Base-by-base conservation (phyloP, 2,797 vertebrate genomes). In the Trachops cirrhosus region DNA sequence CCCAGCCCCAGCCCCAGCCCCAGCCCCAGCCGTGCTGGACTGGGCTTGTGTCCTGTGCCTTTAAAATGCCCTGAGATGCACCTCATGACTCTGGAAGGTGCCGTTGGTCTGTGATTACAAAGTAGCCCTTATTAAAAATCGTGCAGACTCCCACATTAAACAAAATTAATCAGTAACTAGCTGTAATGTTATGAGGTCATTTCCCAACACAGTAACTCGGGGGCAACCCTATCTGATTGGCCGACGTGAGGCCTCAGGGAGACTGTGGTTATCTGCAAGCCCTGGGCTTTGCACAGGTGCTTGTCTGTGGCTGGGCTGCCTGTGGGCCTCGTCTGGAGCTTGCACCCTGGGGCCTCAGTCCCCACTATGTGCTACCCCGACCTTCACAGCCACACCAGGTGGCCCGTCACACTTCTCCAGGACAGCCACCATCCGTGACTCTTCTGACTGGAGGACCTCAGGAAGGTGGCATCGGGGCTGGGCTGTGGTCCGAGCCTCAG, bases 91-190 rank as follows among this genome's bases (percentile, higher is more conserved):
- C 78, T 94, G 44, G 89, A 84, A 82, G 71, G 39, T 90, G 77
- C 41, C 2, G 37, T 52, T 4, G 0, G 71, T 32, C 89, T 85
- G 77, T n/a, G 84, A 32, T 62, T 86, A 91, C 37, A 92, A 92
- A 94, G 37, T 37, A 70, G 83, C 37, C 37, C 64, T 94, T 89
- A 86, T 46, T 15, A 32, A 96, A 91, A 96, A 89, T 10, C 84
- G 21, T 70, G n/a, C 52, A 9, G 95, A 95, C 93, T 91, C 86
- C 70, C 67, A 64, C 79, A 90, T 91, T 85, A 88, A 50, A 78
- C 37, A 85, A n/a, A 32, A 79, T 93, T 87, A 83, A 96, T 79
- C 84, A 70, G 79, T 64, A 89, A 39, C 87, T 78, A 52, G 29
- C 74, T 54, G 29, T 68, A 22, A 68, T 50, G 34, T n/a, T 70